Evolutionary conservation across 2,797 vertebrate genomes (phyloP), one percentile per base, ranked within the genome.

Genomic region (Huso huso): DNA sequence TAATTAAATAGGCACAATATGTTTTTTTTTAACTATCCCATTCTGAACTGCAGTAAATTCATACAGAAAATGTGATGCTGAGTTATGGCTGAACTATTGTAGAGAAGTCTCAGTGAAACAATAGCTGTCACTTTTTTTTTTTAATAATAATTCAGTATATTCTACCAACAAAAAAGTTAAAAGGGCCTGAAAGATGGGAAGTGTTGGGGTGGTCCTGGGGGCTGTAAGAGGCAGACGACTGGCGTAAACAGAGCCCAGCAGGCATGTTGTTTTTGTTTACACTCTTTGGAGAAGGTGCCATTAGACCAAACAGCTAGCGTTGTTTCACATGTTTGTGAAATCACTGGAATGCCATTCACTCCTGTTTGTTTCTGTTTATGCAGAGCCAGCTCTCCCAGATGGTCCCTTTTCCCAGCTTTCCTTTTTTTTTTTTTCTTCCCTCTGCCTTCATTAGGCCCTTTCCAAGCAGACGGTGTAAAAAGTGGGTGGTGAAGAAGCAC

Each of bases 191-290:
- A 65, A 67, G 60, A 37, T 49, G 62, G 67, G 67, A 84, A 85
- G 83, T 85, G 83, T 82, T 50, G 78, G 76, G 70, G 67, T 69
- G 15, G 64, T 49, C 18, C 18, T 62, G 67, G 76, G 79, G 75
- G 71, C 70, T 76, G 79, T 70, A 81, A 77, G 72, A 78, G 72
- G 72, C 81, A 84, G 80, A 82, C 84, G 83, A 83, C 83, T 74
- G 83, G 81, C 83, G 82, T 83, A 85, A 88, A 87, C 82, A 82
- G 72, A 83, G 77, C 85, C 76, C 86, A 85, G 86, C 87, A 88
- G 84, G 87, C 79, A 80, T 83, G 80, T 79, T 88, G 86, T 87
- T 89, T 85, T 79, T 89, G 88, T 89, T 91, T 89, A 83, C 79
- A 82, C 67, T 83, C 64, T 68, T 37, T 64, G 75, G 72, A 75